Conservation (phyloP, 92 coral and sea anemone species). For the Meandrina meandrites region DNA sequence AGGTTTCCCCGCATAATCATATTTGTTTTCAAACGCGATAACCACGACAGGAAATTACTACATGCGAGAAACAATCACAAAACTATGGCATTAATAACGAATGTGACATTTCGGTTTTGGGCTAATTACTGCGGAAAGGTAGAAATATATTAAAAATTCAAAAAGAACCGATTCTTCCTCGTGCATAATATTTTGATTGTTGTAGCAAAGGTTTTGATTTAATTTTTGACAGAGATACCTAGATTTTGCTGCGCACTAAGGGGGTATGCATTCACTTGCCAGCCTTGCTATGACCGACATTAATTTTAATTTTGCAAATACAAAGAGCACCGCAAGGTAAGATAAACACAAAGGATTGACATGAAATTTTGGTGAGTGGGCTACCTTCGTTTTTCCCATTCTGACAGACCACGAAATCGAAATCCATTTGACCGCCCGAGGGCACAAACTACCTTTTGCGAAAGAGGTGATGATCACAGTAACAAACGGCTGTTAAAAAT, state of each 20-base stretch:
- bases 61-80: background rate
- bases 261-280: background rate
- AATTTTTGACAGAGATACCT: background rate
- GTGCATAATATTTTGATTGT: background rate
- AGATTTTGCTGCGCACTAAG: background rate
- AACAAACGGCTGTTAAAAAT: background rate
- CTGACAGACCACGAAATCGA: background rate
- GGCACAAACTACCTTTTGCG: background rate
- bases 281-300: background rate
- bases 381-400: background rate
- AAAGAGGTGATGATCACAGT: background rate
- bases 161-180: background rate
- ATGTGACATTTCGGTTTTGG: constrained; percentile 3
- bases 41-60: constrained; percentile 1
- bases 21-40: constrained; percentile 6
- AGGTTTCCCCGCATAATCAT: constrained; percentile 6
- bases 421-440: background rate
- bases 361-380: background rate
- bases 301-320: background rate
- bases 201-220: background rate
- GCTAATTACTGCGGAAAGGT: constrained; percentile 6
- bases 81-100: background rate
- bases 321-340: background rate
- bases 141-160: background rate
- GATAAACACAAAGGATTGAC: background rate